These are phyloP conservation scores for Urocyon cinereoargenteus DNA, from an alignment of 2,797 vertebrate species.

Conservation along the genomic window DNA sequence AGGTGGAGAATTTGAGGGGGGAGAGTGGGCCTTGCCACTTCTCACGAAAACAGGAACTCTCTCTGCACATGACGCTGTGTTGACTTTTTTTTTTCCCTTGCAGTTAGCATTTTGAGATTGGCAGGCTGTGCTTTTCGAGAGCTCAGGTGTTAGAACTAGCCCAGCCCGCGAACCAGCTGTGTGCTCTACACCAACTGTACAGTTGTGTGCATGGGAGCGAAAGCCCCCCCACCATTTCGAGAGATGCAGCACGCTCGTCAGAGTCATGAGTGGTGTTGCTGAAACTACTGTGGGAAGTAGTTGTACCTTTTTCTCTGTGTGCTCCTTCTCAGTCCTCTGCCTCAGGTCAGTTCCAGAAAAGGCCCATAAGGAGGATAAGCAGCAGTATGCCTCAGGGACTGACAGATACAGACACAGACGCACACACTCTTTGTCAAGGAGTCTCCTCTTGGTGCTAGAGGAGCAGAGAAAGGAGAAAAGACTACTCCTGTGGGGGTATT, in stretches of 20 bases:
- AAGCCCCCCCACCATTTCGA: neutral
- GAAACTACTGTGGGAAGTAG: neutral
- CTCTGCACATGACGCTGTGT: neutral
- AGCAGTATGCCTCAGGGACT: neutral
- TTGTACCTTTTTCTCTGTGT: neutral
- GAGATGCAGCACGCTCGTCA: neutral
- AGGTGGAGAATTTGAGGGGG: neutral
- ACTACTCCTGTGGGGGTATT: neutral
- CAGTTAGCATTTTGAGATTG: neutral
- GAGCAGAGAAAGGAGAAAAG: neutral
- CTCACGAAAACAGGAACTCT: neutral
- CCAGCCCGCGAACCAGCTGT: too few relatives aligned
- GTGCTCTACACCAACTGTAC: too few relatives aligned
- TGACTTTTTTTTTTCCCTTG: neutral
- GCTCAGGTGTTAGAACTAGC: neutral
- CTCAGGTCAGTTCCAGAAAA: neutral
- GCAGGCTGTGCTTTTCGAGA: neutral
- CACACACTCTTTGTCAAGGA: neutral
- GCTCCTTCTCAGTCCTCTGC: neutral
- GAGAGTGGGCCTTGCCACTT: neutral
- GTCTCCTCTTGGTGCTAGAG: neutral
- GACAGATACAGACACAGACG: neutral
- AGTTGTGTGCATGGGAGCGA: neutral
- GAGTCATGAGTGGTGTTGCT: neutral
- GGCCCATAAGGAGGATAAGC: neutral